A percentile compares a stretch with the other conserved stretches of the same genome.
phyloP scores from a whole-genome alignment of 1,140 invertebrate genomes.

The Meloidogyne chitwoodi region DNA sequence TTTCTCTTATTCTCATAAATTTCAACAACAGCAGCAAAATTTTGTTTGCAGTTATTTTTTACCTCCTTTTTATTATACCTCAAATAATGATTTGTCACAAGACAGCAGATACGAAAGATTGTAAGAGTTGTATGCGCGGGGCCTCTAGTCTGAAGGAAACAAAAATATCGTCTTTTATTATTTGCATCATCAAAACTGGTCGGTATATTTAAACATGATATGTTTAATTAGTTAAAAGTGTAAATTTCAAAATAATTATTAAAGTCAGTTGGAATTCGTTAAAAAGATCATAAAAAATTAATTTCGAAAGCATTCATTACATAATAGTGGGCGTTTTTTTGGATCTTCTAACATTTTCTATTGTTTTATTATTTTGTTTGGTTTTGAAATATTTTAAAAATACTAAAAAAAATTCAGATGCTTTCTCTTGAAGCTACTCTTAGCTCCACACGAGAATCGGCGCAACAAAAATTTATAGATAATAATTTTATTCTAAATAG shows the following conservation, averaged over 20 bases:
- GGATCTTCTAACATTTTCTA: no score
- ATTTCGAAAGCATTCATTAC: background rate
- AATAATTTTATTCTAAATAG: background rate
- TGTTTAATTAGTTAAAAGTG: no score
- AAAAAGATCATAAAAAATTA: background rate
- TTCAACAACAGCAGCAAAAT: background rate
- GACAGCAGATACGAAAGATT: background rate
- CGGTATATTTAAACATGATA: background rate
- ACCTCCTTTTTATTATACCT: background rate
- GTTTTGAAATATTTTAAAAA: no score
- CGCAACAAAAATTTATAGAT: background rate
- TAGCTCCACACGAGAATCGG: background rate
- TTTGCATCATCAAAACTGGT: background rate
- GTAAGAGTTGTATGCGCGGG: background rate
- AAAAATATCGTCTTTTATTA: background rate
- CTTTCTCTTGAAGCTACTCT: background rate
- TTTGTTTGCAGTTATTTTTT: background rate
- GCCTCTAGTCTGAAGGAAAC: background rate
- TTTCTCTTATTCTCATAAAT: background rate
- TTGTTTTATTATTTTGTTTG: no score
- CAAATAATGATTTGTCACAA: background rate
- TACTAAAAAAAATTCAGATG: background rate
- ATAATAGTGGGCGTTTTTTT: no score
- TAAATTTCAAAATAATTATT: no score
- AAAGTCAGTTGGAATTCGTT: background rate